Conservation (phyloP, 2,797 vertebrate genomes). For the Clarias laeviceps region DNA sequence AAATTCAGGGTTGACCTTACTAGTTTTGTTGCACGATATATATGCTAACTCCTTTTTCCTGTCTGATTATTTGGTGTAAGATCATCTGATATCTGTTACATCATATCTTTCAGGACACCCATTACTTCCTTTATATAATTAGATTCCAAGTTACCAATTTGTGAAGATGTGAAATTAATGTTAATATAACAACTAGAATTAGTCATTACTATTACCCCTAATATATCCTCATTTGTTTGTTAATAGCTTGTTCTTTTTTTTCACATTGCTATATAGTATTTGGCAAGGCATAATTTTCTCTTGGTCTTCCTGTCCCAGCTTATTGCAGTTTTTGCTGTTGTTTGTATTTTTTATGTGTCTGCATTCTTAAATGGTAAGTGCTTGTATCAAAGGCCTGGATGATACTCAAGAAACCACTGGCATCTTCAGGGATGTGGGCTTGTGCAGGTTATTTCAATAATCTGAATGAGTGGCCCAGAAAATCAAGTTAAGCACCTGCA, state of each 20-base stretch:
- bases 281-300: neutral
- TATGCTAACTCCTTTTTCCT: too few relatives aligned
- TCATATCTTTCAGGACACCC: too few relatives aligned
- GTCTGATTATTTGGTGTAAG: too few relatives aligned
- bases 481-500: neutral
- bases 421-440: neutral
- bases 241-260: neutral
- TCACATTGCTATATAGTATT: neutral
- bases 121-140: neutral
- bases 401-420: neutral
- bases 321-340: neutral
- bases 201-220: neutral
- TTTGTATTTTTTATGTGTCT: neutral
- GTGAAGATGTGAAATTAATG: neutral
- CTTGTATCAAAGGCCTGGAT: neutral
- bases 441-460: slow-evolving; percentile 11
- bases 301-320: neutral
- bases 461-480: slow-evolving; percentile 10
- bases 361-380: neutral
- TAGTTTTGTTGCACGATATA: too few relatives aligned
- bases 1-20: too few relatives aligned
- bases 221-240: neutral
- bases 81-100: too few relatives aligned
- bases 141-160: neutral
- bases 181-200: neutral